Base-by-base conservation (phyloP, 2,888 invertebrate genomes). In the Phyllotreta cruciferae region DNA sequence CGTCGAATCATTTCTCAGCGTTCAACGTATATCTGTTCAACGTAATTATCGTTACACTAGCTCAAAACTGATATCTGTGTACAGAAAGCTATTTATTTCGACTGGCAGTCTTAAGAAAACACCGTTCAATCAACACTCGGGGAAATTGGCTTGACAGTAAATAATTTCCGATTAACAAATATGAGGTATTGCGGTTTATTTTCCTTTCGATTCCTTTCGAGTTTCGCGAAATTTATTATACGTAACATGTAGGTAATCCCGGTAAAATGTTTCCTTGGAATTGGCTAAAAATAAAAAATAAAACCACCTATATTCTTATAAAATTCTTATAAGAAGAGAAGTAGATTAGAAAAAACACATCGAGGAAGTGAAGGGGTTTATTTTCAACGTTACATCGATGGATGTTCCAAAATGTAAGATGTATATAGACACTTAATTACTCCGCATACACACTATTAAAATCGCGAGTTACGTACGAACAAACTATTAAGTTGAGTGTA, bases 1-100 rank as follows among this genome's bases (percentile, higher is more conserved):
- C 71, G 66, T 63, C 71, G 65, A 69, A 68, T 69, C 69, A 71
- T 71, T 71, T 71, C 70, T 71, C 69, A 70, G 66, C 65, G 67
- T 60, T 68, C 66, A 66, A 56, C 52, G 63, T 62, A 58, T 71
- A 58, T 71, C 71, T 68, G 71, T 69, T 70, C 69, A 70, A 67
- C 65, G 54, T 69, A 69, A 66, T 69, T 63, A 55, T 60, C 60
- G 66, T 70, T 69, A 64, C 47, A 64, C 63, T 63, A 60, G 64
- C 63, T 63, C 64, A 63, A 24, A 66, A 66, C 66, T 66, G 66
- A 69, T 68, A 64, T 66, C 38, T 68, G 68, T 64, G 63, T 68
- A 66, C 62, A 68, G 62, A 62, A 64, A 64, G 62, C 62, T 64
- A 68, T 64, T 66, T 64, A 68, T 66, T 62, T 61, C 58, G 44